Base-by-base conservation (phyloP, 2,888 invertebrate species). In the Scaptomyza flava region DNA sequence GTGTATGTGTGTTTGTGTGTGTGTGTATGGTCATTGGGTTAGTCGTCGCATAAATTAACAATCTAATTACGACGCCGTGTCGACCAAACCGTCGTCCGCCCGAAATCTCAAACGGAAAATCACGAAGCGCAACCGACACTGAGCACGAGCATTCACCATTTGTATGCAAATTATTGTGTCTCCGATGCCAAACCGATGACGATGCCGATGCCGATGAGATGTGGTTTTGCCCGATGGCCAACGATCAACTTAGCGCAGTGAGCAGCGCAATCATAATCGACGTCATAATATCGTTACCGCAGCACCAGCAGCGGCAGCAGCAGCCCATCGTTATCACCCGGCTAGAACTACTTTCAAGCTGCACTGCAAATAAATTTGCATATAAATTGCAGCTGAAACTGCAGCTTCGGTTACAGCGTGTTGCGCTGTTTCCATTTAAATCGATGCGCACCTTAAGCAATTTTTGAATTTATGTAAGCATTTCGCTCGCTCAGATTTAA, bases 391-490 rank as follows among this genome's bases (percentile, higher is more conserved):
- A 68, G 72, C 54, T 17, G 17, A 43, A 38, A 56, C 17, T 12
- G 14, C 20, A 14, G 61, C 23, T 17, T 45, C 59, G 20, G 46
- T 6, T 42, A 34, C 34, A 38, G 38, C 33, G 11, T 33, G n/a
- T 14, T 14, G 38, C 38, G 64, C 71, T 62, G 61, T 60, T 64
- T 65, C 81, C 82, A 86, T 89, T 89, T 87, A 89, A 84, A 87
- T 89, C 89, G 84, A 79, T 85, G 87, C 82, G 69, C 84, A 85
- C 89, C 87, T 87, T 87, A 89, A 89, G 89, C 85, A 85, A 85
- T 85, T 89, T 89, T 72, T 59, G 81, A 89, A 85, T 85, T 85
- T 85, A 85, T 85, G 86, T 89, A 85, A 89, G 86, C 87, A 85
- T 85, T 85, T 89, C 89, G 86, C 77, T 88, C 80, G 80, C 89